These are phyloP conservation scores for Oryzias sinensis DNA, from an alignment of 2,797 vertebrate species.

Conservation along the genomic window DNA sequence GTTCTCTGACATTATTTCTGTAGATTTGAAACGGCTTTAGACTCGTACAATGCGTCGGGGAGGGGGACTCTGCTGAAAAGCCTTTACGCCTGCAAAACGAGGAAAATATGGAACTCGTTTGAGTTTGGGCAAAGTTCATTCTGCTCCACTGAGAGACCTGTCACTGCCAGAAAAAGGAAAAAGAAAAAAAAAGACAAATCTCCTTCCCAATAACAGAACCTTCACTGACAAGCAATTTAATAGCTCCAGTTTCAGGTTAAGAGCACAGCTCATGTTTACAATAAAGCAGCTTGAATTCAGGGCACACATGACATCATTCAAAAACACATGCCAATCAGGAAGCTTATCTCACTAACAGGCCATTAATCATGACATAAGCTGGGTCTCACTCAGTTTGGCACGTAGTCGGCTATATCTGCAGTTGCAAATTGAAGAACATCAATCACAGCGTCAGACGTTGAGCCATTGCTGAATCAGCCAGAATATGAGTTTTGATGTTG, in stretches of 20 bases:
- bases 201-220: neutral
- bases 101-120: constrained; percentile 31
- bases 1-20: constrained; percentile 26
- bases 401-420: constrained; percentile 8
- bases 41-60: constrained; percentile 26
- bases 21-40: constrained; percentile 24
- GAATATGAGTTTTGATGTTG: too few relatives aligned
- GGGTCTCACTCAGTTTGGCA: constrained; percentile 18
- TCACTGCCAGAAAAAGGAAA: neutral
- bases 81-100: constrained; percentile 15
- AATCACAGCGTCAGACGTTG: too few relatives aligned
- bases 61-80: constrained; percentile 9
- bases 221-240: neutral
- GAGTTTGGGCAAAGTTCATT: constrained; percentile 7
- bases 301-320: constrained; percentile 15
- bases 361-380: constrained; percentile 26
- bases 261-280: neutral
- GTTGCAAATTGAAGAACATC: neutral
- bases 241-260: neutral
- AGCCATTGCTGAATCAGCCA: too few relatives aligned
- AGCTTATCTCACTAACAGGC: constrained; percentile 21
- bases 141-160: constrained; percentile 6
- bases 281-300: constrained; percentile 1
- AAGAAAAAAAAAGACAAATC: neutral
- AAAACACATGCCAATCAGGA: constrained; percentile 2